These are phyloP conservation scores for Chlorops oryzae DNA, from an alignment of 1,140 invertebrate genomes.

Conservation along the genomic window DNA sequence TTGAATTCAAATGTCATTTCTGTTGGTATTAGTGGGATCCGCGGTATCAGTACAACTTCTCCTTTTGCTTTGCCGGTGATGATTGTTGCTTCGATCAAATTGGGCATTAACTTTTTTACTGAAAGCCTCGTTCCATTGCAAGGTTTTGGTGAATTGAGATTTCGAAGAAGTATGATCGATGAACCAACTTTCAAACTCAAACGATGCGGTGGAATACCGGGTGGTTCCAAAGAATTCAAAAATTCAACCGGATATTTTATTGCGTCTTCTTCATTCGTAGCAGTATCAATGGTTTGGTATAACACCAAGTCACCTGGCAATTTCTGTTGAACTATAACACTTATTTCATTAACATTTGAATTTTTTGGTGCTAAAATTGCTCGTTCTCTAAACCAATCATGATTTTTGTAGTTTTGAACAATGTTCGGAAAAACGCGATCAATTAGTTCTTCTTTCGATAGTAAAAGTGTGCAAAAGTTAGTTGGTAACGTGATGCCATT, in stretches of 20 bases:
- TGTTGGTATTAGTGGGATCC: no score
- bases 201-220: no score
- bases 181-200: no score
- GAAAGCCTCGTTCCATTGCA: conserved; percentile 3
- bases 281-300: no score
- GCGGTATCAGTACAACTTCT: conserved; percentile 1
- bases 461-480: conserved; percentile 9
- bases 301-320: no score
- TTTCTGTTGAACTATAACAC: no score
- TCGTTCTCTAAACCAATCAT: conserved; percentile 36
- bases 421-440: conserved; percentile 44
- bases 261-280: no score
- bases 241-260: no score
- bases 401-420: conserved; percentile 41
- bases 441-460: conserved; percentile 41
- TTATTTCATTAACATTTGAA: conserved; percentile 28
- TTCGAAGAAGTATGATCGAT: no score
- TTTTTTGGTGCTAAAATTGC: conserved; percentile 41
- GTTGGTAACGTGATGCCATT: conserved; percentile 7
- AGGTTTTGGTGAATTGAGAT: no score
- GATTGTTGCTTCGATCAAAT: conserved; percentile 4
- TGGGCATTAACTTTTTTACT: conserved; percentile 3
- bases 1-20: no score
- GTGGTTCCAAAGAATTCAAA: no score
- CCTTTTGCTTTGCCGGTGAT: not conserved